Percentiles rank a stretch among this genome's conserved stretches.
phyloP scores from a whole-genome alignment of 2,888 invertebrate genomes.

The Xanthorhoe designata region DNA sequence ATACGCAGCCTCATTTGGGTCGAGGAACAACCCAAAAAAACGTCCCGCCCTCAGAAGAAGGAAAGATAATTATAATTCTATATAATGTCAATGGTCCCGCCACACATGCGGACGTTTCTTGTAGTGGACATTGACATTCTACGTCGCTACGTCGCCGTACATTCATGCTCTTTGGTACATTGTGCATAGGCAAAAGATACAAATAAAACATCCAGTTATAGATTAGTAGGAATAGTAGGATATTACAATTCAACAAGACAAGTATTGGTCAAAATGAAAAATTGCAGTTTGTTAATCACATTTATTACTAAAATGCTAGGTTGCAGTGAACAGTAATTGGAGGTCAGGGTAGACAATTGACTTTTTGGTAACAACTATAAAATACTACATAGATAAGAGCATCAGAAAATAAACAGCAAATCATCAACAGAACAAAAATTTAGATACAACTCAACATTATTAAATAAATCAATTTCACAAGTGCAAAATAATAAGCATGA shows the following conservation, averaged over 20 bases:
- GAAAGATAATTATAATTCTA: too few relatives aligned
- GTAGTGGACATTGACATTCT: too few relatives aligned
- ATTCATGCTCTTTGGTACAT: too few relatives aligned
- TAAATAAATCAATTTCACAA: conserved; percentile 54
- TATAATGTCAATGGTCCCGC: too few relatives aligned
- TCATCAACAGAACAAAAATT: conserved; percentile 66
- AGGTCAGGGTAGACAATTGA: conserved; percentile 65
- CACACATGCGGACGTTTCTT: too few relatives aligned
- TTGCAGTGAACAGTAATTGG: conserved; percentile 71
- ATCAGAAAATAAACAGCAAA: conserved; percentile 59
- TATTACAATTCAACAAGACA: background rate
- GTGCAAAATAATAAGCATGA: conserved; percentile 55
- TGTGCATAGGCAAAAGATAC: background rate
- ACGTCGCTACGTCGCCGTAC: too few relatives aligned
- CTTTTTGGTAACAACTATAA: conserved; percentile 76
- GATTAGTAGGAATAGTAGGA: background rate
- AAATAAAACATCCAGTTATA: background rate
- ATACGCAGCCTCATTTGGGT: too few relatives aligned
- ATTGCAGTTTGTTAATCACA: conserved; percentile 69
- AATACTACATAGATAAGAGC: conserved; percentile 57
- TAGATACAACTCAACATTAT: conserved; percentile 59
- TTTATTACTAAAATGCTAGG: conserved; percentile 80
- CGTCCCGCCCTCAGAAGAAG: too few relatives aligned
- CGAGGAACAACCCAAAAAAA: too few relatives aligned
- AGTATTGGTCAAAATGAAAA: conserved; percentile 9